Evolutionary conservation across 2,797 vertebrate species (phyloP).

Genomic region (Babyrousa celebensis): DNA sequence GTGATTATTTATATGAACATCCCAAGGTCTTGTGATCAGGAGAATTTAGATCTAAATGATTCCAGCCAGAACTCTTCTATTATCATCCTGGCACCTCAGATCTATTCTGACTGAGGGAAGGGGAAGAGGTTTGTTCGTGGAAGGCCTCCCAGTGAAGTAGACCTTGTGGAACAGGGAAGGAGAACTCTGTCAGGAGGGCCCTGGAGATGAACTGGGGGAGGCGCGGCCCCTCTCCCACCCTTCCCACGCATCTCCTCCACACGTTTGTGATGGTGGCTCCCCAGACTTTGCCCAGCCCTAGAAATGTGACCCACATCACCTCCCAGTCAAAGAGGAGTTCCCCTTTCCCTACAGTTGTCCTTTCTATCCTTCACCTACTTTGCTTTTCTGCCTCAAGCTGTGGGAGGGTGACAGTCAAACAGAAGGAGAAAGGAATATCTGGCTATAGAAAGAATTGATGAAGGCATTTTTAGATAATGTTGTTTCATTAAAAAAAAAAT

Average conservation of each 20-base stretch:
- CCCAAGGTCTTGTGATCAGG: not conserved
- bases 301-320: rapidly evolving
- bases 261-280: rapidly evolving
- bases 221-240: not conserved
- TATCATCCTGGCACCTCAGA: not conserved
- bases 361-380: not conserved
- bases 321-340: not conserved
- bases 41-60: not conserved
- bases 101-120: not conserved
- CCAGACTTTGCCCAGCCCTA: not conserved
- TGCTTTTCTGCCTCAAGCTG: not conserved
- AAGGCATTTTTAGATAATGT: not conserved
- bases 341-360: not conserved
- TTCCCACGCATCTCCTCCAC: not conserved
- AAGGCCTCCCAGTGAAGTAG: not conserved
- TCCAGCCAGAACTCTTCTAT: not conserved
- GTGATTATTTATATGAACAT: not conserved
- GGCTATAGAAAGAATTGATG: not conserved
- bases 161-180: not conserved
- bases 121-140: not conserved
- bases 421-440: not conserved
- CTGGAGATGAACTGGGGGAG: not conserved
- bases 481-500: not conserved
- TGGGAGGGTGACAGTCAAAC: not conserved
- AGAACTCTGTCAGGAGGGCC: not conserved